phyloP scores from a whole-genome alignment of 2,888 invertebrate genomes.

The Drosophila demipolita region DNA sequence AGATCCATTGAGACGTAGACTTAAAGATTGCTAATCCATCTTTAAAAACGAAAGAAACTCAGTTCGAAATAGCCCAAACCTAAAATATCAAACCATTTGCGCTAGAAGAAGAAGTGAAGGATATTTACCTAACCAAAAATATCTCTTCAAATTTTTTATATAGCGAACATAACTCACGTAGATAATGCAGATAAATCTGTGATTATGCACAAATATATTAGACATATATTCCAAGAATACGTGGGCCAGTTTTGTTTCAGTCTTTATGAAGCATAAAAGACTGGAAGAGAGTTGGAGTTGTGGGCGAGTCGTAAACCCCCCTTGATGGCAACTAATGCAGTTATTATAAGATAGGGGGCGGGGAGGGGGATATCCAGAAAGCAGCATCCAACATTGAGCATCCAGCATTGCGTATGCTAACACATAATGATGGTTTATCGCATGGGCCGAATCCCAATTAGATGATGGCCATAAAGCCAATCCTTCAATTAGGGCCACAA shows the following conservation, averaged over 20 bases:
- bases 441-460: slow-evolving; percentile 60
- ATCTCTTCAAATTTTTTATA: background rate
- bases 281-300: background rate
- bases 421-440: slow-evolving; percentile 56
- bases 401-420: slow-evolving; percentile 16
- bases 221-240: background rate
- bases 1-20: background rate
- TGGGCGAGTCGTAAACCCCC: slow-evolving; percentile 28
- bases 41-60: too few species aligned
- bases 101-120: background rate
- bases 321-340: slow-evolving; percentile 54
- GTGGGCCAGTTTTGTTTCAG: slow-evolving; percentile 4
- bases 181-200: background rate
- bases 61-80: too few species aligned
- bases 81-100: background rate
- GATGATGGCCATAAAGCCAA: slow-evolving; percentile 58
- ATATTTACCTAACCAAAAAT: background rate
- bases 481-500: slow-evolving; percentile 58
- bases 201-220: background rate
- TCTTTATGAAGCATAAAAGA: background rate
- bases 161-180: background rate
- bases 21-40: background rate
- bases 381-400: background rate
- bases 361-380: slow-evolving; percentile 14
- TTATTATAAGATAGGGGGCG: slow-evolving; percentile 31